phyloP scores from a whole-genome alignment of 2,113 vertebrate species.

The Lucifuga dentata region DNA sequence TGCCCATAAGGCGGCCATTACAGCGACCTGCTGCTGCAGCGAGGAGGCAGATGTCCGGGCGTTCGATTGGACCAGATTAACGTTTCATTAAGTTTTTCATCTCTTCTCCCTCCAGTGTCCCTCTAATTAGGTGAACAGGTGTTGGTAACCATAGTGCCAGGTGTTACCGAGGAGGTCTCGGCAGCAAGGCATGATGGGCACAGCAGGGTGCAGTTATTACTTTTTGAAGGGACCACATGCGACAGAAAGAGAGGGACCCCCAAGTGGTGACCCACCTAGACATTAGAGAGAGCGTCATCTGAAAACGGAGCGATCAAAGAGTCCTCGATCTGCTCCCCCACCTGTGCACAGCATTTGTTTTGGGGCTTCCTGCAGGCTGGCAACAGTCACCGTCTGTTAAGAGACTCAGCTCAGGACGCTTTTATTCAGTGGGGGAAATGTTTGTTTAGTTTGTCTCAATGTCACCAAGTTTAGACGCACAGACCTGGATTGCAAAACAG shows the following conservation, averaged over 20 bases:
- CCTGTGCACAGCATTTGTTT: not conserved
- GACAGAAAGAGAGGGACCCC: slow-evolving; percentile 10
- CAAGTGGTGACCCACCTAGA: slow-evolving; percentile 43
- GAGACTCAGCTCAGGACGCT: not conserved
- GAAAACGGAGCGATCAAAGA: slow-evolving; percentile 39
- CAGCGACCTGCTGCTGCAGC: slow-evolving; percentile 33
- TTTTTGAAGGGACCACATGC: slow-evolving; percentile 41
- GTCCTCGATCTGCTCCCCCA: slow-evolving; percentile 8
- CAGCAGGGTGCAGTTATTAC: slow-evolving; percentile 45
- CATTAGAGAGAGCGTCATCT: slow-evolving; percentile 48
- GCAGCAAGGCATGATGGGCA: slow-evolving; percentile 61
- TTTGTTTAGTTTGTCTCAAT: slow-evolving; percentile 25
- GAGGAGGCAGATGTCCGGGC: slow-evolving; percentile 44
- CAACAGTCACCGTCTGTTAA: not conserved
- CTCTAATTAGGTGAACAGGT: slow-evolving; percentile 73
- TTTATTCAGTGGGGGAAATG: not conserved
- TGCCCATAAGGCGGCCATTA: slow-evolving; percentile 63
- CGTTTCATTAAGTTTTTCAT: slow-evolving; percentile 64
- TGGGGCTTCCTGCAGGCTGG: not conserved
- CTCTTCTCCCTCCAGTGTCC: slow-evolving; percentile 57
- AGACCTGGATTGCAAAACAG: not conserved
- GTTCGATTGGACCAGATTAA: slow-evolving; percentile 62
- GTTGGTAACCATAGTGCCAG: slow-evolving; percentile 66
- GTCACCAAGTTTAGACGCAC: slow-evolving; percentile 18
- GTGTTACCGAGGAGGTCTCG: slow-evolving; percentile 68